A percentile compares a stretch with the other conserved stretches of the same genome.
phyloP scores from a whole-genome alignment of 2,113 vertebrate species.

The Notarius lentiginosus region DNA sequence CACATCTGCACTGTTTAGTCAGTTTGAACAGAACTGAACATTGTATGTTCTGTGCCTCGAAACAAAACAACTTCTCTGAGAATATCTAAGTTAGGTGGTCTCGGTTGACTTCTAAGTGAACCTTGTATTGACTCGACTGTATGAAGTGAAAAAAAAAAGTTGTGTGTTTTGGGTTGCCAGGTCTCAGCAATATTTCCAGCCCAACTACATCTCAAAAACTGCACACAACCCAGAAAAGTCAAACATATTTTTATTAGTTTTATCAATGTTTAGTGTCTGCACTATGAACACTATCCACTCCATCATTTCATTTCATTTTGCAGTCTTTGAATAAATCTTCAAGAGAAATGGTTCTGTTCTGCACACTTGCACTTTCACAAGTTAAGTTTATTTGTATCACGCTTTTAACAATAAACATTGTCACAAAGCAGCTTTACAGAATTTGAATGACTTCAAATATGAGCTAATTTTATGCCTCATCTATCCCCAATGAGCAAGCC shows the following conservation, averaged over 20 bases:
- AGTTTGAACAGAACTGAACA: background rate
- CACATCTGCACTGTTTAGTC: background rate
- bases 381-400: too few relatives aligned
- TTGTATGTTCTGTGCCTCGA: background rate
- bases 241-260: background rate
- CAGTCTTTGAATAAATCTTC: background rate
- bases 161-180: background rate
- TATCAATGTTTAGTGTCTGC: background rate
- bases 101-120: background rate
- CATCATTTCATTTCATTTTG: background rate
- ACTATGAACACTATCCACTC: background rate
- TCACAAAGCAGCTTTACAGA: too few relatives aligned
- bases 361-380: background rate
- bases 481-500: too few relatives aligned
- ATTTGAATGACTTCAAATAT: too few relatives aligned
- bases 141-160: background rate
- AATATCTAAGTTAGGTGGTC: background rate
- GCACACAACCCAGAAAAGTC: too few relatives aligned
- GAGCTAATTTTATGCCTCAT: too few relatives aligned
- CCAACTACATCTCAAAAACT: background rate
- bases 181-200: background rate
- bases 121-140: background rate
- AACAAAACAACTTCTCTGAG: background rate
- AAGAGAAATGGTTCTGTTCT: background rate
- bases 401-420: too few relatives aligned